phyloP scores from a whole-genome alignment of 1,140 invertebrate species.

The Pectinophora gossypiella region DNA sequence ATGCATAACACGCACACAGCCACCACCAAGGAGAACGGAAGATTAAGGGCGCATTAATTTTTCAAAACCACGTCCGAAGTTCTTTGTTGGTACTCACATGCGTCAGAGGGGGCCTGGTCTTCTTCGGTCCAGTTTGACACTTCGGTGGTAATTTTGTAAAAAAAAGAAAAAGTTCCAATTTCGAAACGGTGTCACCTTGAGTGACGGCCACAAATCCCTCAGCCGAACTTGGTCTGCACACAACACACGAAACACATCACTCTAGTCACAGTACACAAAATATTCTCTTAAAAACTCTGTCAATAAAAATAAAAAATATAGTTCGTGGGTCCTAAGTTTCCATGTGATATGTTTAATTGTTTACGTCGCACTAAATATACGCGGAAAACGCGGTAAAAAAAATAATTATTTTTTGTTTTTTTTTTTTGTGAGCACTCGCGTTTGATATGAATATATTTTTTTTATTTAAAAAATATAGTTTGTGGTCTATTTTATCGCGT shows the following conservation, averaged over 20 bases:
- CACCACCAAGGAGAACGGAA: constrained; percentile 44
- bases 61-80: constrained; percentile 19
- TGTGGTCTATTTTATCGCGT: constrained; percentile 53
- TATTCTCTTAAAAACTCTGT: constrained; percentile 36
- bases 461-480: constrained; percentile 57
- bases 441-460: constrained; percentile 60
- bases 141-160: constrained; percentile 70
- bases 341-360: constrained; percentile 73
- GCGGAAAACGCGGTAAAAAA: constrained; percentile 58
- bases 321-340: constrained; percentile 67
- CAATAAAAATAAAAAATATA: constrained; percentile 47
- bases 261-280: constrained; percentile 52
- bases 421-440: constrained; percentile 46
- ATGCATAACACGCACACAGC: constrained; percentile 29
- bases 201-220: constrained; percentile 46
- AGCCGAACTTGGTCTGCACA: constrained; percentile 41
- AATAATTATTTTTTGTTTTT: constrained; percentile 33
- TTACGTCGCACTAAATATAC: constrained; percentile 32
- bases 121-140: constrained; percentile 72
- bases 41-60: constrained; percentile 47
- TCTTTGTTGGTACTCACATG: constrained; percentile 52
- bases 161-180: constrained; percentile 54
- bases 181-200: constrained; percentile 46
- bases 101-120: constrained; percentile 68
- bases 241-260: constrained; percentile 58